Evolutionary conservation across 2,888 invertebrate species (phyloP).

Genomic region (Pseudococcus viburni): DNA sequence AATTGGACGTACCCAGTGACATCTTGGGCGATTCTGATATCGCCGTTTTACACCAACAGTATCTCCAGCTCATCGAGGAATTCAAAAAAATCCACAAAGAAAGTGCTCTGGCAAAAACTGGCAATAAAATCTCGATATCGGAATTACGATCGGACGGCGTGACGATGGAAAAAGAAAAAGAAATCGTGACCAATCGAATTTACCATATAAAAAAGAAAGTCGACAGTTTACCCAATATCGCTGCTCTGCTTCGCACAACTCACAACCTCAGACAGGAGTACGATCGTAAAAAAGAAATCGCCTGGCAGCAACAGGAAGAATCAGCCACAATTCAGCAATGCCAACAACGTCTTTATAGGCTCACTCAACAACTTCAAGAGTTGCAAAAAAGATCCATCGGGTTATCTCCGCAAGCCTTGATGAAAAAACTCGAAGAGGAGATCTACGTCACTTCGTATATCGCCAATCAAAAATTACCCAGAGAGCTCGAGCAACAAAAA

Average conservation of each 20-base stretch:
- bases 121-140: conserved; percentile 77
- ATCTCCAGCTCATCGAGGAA: conserved; percentile 82
- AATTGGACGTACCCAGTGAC: conserved; percentile 82
- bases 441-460: conserved; percentile 82
- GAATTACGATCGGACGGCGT: conserved; percentile 88
- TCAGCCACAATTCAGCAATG: conserved; percentile 73
- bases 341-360: conserved; percentile 75
- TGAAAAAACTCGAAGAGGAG: conserved; percentile 84
- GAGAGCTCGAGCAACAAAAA: conserved; percentile 78
- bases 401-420: conserved; percentile 72
- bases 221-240: conserved; percentile 78
- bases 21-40: conserved; percentile 83
- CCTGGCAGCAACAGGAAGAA: conserved; percentile 76
- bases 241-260: conserved; percentile 75
- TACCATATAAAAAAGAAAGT: conserved; percentile 76
- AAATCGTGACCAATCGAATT: conserved; percentile 79
- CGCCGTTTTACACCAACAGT: conserved; percentile 80
- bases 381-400: conserved; percentile 45
- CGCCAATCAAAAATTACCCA: conserved; percentile 84
- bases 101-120: conserved; percentile 76
- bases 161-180: conserved; percentile 89
- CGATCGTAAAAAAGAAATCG: conserved; percentile 76
- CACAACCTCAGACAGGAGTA: conserved; percentile 75
- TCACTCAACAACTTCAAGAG: conserved; percentile 77
- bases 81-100: conserved; percentile 86